Evolutionary conservation across 1,140 invertebrate genomes (phyloP), one percentile per base, ranked within the genome.

Genomic region (Sitodiplosis mosellana): DNA sequence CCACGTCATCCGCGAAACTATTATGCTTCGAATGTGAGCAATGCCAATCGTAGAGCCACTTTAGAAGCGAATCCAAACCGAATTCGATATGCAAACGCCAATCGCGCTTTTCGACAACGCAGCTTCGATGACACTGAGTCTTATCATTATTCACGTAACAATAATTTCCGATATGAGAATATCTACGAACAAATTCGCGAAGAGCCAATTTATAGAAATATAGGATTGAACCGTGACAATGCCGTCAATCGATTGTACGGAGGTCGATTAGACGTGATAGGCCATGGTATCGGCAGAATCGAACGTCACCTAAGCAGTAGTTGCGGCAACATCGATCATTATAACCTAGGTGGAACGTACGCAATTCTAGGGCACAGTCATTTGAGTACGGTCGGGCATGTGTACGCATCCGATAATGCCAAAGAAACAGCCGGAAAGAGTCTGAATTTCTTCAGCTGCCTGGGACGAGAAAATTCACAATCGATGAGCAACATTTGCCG

Each of bases 241-340:
- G 54, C 42, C 69, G 64, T 47, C 59, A 61, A 33, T 58, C 69
- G 71, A 44, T 61, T 71, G 8, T 74, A 73, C 48, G 71, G 70
- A 11, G n/a, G 27, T 10, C 59, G 71, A 3, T 63, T 73, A 15
- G 67, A 72, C 55, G 67, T 74, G 0, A 53, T 70, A 45, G 69
- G 70, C 1, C 69, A 71, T 49, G 70, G 70, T 15, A 71, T 74
- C 20, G 72, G 72, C 6, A 60, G 72, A 33, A 73, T 74, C 41
- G 71, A 74, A 50, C 59, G 71, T 0, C 71, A 73, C 54, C 55
- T 73, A 20, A 72, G 69, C 34, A 70, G 67, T 0, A 73, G 71
- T 1, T 74, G 71, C 33, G 70, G 71, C 47, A 71, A 71, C 51
- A 72, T 72, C 33, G 72, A 73, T 54, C 70, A 74, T 52, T 67